A percentile compares a stretch with the other conserved stretches of the same genome.
Conservation (phyloP, 2,113 vertebrate genomes). For the Antigone vipio region DNA sequence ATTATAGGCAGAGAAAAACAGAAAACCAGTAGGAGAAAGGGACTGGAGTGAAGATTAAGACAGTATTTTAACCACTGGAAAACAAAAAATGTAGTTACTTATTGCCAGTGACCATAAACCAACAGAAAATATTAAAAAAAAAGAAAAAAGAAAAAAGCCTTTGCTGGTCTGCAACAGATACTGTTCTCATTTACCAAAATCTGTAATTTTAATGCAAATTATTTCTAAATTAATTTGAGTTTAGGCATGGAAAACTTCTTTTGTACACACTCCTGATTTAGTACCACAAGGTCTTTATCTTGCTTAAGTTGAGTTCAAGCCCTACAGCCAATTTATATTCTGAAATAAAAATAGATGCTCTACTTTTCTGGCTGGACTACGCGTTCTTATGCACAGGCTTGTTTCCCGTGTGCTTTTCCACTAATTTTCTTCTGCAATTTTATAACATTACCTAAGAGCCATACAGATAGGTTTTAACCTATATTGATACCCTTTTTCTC, state of each 20-base stretch:
- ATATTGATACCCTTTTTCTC: background rate
- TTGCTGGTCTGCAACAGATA: background rate
- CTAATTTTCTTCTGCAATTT: background rate
- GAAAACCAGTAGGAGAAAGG: background rate
- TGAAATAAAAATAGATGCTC: background rate
- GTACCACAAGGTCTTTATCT: background rate
- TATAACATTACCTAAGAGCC: background rate
- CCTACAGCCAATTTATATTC: background rate
- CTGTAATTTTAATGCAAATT: background rate
- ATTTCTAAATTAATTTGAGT: background rate
- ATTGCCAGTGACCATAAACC: background rate
- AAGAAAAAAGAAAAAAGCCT: background rate
- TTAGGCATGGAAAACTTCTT: background rate
- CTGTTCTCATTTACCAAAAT: background rate
- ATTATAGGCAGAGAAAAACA: background rate
- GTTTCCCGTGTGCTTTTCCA: background rate
- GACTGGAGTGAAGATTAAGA: background rate
- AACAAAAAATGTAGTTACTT: background rate
- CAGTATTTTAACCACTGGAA: background rate
- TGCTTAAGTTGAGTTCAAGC: background rate
- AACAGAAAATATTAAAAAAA: background rate
- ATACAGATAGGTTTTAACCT: background rate
- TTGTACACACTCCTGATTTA: background rate
- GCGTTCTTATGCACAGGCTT: background rate
- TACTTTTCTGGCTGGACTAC: background rate